A percentile compares a stretch with the other conserved stretches of the same genome.
phyloP scores from a whole-genome alignment of 2,113 vertebrate species.

The Nerophis ophidion region DNA sequence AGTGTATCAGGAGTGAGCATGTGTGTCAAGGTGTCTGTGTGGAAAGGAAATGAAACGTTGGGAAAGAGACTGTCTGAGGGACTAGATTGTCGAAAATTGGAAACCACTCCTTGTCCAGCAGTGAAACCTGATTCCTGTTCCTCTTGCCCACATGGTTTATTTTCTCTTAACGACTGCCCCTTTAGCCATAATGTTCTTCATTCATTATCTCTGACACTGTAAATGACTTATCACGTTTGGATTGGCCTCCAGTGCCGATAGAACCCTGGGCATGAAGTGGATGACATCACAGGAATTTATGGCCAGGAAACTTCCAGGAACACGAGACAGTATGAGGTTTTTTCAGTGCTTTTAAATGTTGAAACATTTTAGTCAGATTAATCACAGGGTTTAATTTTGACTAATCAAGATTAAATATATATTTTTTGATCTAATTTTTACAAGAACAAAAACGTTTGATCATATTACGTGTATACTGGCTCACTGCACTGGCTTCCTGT shows the following conservation, averaged over 20 bases:
- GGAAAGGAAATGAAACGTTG: constrained; percentile 19
- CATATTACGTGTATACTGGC: no score
- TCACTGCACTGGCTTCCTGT: no score
- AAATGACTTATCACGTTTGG: constrained; percentile 60
- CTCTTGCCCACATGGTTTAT: constrained; percentile 32
- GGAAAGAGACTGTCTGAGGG: constrained; percentile 22
- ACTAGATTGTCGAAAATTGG: constrained; percentile 38
- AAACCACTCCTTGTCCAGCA: constrained; percentile 29
- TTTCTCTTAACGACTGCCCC: constrained; percentile 41
- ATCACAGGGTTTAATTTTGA: no score
- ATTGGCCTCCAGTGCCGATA: constrained; percentile 49
- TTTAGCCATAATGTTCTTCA: constrained; percentile 50
- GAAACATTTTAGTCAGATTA: no score
- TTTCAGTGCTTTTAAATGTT: no score
- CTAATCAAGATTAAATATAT: no score
- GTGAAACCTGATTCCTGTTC: constrained; percentile 36
- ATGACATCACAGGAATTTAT: background rate
- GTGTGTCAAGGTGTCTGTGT: constrained; percentile 17
- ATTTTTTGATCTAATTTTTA: no score
- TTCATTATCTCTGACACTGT: constrained; percentile 62
- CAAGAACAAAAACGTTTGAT: no score
- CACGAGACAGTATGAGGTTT: constrained; percentile 32
- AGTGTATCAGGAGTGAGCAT: constrained; percentile 3
- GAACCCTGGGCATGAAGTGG: constrained; percentile 46
- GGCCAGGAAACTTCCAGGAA: constrained; percentile 31